Evolutionary conservation across 2,113 vertebrate species (phyloP).

Genomic region (Alligator sinensis): DNA sequence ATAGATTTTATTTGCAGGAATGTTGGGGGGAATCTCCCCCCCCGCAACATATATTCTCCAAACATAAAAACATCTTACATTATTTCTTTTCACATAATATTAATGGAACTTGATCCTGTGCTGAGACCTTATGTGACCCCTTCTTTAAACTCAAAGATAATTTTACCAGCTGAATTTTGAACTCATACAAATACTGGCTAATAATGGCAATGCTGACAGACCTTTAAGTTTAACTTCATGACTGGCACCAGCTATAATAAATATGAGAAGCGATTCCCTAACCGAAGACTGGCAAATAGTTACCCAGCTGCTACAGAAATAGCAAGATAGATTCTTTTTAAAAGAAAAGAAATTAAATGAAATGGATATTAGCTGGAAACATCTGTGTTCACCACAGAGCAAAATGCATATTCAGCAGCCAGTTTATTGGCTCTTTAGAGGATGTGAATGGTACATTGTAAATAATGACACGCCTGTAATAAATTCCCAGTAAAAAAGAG

Average conservation of each 20-base stretch:
- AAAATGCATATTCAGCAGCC: slow-evolving; percentile 88
- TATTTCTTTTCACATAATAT: slow-evolving; percentile 57
- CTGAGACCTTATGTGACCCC: slow-evolving; percentile 32
- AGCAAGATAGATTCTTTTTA: slow-evolving; percentile 80
- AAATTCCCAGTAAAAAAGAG: slow-evolving; percentile 84
- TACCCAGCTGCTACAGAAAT: slow-evolving; percentile 85
- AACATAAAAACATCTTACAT: slow-evolving; percentile 56
- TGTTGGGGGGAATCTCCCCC: slow-evolving; percentile 50
- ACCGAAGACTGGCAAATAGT: slow-evolving; percentile 77
- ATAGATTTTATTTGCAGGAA: slow-evolving; percentile 39
- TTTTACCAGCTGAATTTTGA: slow-evolving; percentile 65
- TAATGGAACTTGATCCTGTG: slow-evolving; percentile 57
- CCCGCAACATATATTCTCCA: background rate
- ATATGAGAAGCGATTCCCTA: slow-evolving; percentile 80
- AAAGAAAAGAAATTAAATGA: slow-evolving; percentile 86
- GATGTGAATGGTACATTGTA: slow-evolving; percentile 85
- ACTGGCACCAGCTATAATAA: slow-evolving; percentile 74
- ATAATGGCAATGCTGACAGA: slow-evolving; percentile 70
- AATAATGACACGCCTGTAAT: slow-evolving; percentile 86
- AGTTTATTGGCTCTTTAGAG: slow-evolving; percentile 87
- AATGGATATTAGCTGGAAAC: slow-evolving; percentile 87
- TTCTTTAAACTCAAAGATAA: slow-evolving; percentile 55
- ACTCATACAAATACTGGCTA: slow-evolving; percentile 58
- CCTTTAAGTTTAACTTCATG: slow-evolving; percentile 66
- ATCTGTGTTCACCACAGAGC: slow-evolving; percentile 86